Evolutionary conservation across 2,888 invertebrate species (phyloP).

Genomic region (Nasonovia ribisnigri): DNA sequence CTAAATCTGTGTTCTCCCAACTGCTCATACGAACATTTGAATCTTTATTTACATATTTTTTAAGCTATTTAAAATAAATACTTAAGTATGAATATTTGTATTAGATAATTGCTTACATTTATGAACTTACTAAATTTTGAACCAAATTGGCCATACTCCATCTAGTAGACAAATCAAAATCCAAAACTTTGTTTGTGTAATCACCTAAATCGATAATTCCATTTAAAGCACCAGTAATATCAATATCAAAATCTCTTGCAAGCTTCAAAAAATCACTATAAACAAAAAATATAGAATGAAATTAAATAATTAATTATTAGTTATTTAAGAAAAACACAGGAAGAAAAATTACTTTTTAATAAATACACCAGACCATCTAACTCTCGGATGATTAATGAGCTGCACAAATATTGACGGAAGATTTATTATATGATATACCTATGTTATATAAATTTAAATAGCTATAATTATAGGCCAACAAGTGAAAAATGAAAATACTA

Average conservation of each 20-base stretch:
- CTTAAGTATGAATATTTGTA: background rate
- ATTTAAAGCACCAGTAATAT: constrained; percentile 73
- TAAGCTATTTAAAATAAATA: constrained; percentile 44
- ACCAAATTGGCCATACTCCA: constrained; percentile 77
- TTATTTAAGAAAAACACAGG: constrained; percentile 1
- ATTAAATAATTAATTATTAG: background rate
- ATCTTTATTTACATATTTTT: constrained; percentile 60
- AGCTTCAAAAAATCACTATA: constrained; percentile 76
- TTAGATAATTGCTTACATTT: background rate
- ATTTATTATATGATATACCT: constrained; percentile 70
- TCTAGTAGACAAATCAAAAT: constrained; percentile 71
- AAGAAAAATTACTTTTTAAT: constrained; percentile 74
- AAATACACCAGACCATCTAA: constrained; percentile 76
- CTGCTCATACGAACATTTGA: constrained; percentile 47
- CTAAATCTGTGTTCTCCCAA: constrained; percentile 62
- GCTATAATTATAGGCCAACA: background rate
- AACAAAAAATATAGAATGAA: constrained; percentile 67
- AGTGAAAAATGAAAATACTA: background rate
- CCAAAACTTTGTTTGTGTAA: constrained; percentile 74
- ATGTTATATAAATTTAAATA: constrained; percentile 35
- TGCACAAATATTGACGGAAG: constrained; percentile 74
- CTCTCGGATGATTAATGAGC: constrained; percentile 74
- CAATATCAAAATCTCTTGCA: constrained; percentile 75
- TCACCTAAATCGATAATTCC: constrained; percentile 75
- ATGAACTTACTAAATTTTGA: constrained; percentile 72